phyloP scores from a whole-genome alignment of 2,888 invertebrate species.

The Conus canariensis region DNA sequence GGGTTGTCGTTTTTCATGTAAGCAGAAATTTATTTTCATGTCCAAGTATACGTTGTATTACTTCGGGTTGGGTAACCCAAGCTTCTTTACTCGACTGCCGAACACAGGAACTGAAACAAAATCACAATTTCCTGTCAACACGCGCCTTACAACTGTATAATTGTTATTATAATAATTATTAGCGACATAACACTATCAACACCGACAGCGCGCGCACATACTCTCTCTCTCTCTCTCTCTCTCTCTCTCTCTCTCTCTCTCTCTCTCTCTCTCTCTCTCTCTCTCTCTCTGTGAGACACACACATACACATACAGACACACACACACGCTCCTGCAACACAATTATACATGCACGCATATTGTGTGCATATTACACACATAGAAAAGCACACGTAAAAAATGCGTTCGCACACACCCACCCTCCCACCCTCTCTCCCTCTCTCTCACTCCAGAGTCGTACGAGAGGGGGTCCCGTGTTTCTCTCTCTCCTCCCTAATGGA shows the following conservation, averaged over 20 bases:
- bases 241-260: background rate
- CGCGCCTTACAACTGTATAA: background rate
- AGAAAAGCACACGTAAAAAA: background rate
- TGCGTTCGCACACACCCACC: background rate
- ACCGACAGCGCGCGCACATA: background rate
- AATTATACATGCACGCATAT: too few species aligned
- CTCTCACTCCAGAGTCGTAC: background rate
- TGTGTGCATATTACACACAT: background rate
- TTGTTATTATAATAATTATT: too few species aligned
- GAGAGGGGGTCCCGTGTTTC: too few species aligned
- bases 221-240: background rate
- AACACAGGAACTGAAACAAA: slow-evolving; percentile 36
- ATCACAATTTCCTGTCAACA: background rate
- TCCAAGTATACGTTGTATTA: background rate
- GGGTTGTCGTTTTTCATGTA: background rate
- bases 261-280: background rate
- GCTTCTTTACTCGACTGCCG: background rate
- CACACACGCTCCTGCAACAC: background rate
- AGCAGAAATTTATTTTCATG: background rate
- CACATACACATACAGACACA: background rate
- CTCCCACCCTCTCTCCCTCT: too few species aligned
- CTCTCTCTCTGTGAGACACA: background rate
- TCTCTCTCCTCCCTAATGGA: too few species aligned
- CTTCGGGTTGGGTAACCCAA: slow-evolving; percentile 9
- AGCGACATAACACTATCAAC: background rate